Evolutionary conservation across 2,888 invertebrate genomes (phyloP).

Genomic region (Gisinianus flammeolus): DNA sequence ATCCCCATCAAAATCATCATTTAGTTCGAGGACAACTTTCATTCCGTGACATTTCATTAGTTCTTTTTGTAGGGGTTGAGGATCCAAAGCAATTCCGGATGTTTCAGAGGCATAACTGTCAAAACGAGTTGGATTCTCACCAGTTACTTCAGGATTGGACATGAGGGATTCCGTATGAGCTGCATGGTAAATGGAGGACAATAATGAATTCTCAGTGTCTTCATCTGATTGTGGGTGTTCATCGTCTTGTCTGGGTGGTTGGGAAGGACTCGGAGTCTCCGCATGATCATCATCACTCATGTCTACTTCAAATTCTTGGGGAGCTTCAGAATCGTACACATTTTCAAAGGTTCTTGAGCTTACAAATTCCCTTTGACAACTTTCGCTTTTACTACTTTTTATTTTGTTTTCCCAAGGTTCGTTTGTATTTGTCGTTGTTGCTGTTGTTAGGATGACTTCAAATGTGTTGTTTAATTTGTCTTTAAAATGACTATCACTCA

Average conservation of each 20-base stretch:
- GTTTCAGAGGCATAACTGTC: background rate
- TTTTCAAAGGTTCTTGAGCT: background rate
- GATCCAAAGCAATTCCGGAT: background rate
- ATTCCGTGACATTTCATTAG: slow-evolving; percentile 13
- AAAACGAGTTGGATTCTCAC: background rate
- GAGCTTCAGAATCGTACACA: background rate
- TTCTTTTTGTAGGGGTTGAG: background rate
- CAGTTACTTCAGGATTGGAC: background rate
- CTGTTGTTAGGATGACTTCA: background rate
- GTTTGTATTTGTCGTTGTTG: background rate
- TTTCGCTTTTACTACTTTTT: background rate
- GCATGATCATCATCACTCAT: slow-evolving; percentile 11
- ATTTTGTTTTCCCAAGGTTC: background rate
- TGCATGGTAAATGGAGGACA: slow-evolving; percentile 25
- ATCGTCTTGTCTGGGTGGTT: background rate
- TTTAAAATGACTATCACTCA: background rate
- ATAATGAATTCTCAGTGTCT: background rate
- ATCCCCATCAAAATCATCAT: slow-evolving; percentile 29
- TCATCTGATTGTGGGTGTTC: background rate
- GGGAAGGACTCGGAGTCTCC: slow-evolving; percentile 13
- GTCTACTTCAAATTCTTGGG: slow-evolving; percentile 4
- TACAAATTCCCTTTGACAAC: background rate
- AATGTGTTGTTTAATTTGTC: background rate
- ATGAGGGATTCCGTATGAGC: slow-evolving; percentile 27
- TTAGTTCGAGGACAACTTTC: background rate